These are phyloP conservation scores for Chymomyza costata DNA, from an alignment of 1,140 invertebrate genomes.

Conservation along the genomic window DNA sequence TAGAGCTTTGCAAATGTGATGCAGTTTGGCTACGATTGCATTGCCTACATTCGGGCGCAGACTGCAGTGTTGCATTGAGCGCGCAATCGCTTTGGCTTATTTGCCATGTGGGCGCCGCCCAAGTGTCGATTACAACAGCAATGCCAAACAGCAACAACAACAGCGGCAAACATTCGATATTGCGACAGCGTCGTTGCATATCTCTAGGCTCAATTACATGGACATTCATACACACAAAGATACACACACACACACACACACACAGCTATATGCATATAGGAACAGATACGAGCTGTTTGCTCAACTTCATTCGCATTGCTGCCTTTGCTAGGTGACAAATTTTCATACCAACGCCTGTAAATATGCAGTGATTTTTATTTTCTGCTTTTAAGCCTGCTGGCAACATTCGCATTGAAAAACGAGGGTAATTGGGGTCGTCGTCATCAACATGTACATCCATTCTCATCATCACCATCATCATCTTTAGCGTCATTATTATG, in stretches of 20 bases:
- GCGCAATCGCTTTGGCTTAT: slow-evolving; percentile 51
- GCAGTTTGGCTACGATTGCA: not conserved
- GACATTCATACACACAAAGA: slow-evolving; percentile 6
- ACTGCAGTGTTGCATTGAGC: slow-evolving; percentile 20
- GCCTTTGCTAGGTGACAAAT: slow-evolving; percentile 64
- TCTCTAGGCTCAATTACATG: slow-evolving; percentile 62
- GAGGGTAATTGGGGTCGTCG: slow-evolving; percentile 70
- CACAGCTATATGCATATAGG: slow-evolving; percentile 8
- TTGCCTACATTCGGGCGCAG: slow-evolving; percentile 21
- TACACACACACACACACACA: slow-evolving; percentile 4
- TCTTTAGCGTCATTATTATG: not conserved
- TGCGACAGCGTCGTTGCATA: slow-evolving; percentile 44
- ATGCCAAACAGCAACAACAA: slow-evolving; percentile 25
- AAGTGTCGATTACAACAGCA: slow-evolving; percentile 66
- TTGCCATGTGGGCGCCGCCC: slow-evolving; percentile 62
- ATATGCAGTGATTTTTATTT: slow-evolving; percentile 58
- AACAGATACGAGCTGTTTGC: slow-evolving; percentile 42
- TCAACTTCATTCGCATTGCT: slow-evolving; percentile 31
- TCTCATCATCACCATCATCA: slow-evolving; percentile 21
- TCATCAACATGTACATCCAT: too few relatives aligned
- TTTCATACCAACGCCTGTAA: slow-evolving; percentile 68
- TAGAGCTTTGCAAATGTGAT: not conserved
- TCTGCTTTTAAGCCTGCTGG: slow-evolving; percentile 9
- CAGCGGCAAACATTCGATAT: slow-evolving; percentile 13
- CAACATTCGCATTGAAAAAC: slow-evolving; percentile 44